Evolutionary conservation across 2,797 vertebrate genomes (phyloP).

Genomic region (Megalops cyprinoides): DNA sequence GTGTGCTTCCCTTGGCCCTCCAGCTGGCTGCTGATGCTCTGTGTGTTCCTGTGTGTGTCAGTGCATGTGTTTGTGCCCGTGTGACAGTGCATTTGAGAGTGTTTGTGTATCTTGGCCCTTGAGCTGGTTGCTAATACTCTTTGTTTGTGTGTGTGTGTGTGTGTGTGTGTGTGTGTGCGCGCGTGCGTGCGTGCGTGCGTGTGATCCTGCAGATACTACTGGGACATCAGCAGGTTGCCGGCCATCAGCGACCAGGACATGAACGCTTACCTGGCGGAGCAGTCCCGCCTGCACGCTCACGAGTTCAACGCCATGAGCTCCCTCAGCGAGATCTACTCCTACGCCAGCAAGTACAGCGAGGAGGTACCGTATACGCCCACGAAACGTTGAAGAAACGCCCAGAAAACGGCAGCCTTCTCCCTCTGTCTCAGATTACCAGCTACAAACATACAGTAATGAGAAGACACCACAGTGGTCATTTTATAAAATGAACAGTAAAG

Average conservation of each 20-base stretch:
- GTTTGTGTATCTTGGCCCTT: too few species aligned
- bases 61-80: too few species aligned
- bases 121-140: too few species aligned
- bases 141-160: too few species aligned
- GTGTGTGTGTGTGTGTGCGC: too few species aligned
- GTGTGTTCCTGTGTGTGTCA: slow-evolving; percentile 30
- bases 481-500: too few species aligned
- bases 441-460: too few species aligned
- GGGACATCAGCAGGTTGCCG: slow-evolving; percentile 95
- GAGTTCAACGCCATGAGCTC: slow-evolving; percentile 98
- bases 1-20: too few species aligned
- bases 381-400: background rate
- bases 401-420: too few species aligned
- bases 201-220: slow-evolving; percentile 85
- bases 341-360: slow-evolving; percentile 96
- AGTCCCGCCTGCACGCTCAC: slow-evolving; percentile 97
- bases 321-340: slow-evolving; percentile 96
- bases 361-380: slow-evolving; percentile 81
- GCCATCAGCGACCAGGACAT: slow-evolving; percentile 99
- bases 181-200: slow-evolving; percentile 17
- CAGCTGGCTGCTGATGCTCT: too few species aligned
- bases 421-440: background rate
- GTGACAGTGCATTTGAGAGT: too few species aligned
- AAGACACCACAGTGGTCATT: too few species aligned
- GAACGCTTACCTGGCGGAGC: slow-evolving; percentile 97